A percentile compares a stretch with the other conserved stretches of the same genome.
Evolutionary conservation across 2,113 vertebrate species (phyloP).

Genomic region (Platanista minor): DNA sequence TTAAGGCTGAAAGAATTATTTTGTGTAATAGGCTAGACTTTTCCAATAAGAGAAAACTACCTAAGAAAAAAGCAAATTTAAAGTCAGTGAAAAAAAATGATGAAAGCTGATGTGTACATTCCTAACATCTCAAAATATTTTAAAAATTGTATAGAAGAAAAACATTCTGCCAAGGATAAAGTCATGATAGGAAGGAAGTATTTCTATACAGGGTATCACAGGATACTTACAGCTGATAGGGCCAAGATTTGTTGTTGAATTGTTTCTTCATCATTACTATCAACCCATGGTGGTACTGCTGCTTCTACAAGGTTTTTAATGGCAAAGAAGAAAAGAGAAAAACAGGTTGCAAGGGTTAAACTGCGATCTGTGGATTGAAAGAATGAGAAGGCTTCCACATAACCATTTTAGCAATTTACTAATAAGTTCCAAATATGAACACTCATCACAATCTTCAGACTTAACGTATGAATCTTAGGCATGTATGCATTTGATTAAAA

Average conservation of each 20-base stretch:
- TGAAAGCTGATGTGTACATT: background rate
- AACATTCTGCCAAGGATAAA: constrained; percentile 4
- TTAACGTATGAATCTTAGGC: background rate
- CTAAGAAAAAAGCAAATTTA: background rate
- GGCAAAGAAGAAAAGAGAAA: constrained; percentile 14
- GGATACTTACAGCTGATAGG: constrained; percentile 92
- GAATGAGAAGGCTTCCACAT: background rate
- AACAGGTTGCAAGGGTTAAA: background rate
- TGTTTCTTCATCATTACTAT: constrained; percentile 96
- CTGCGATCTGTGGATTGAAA: background rate
- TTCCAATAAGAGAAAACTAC: background rate
- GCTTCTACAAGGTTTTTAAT: constrained; percentile 81
- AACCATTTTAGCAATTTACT: background rate
- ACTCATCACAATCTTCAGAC: background rate
- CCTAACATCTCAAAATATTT: background rate
- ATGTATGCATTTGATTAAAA: background rate
- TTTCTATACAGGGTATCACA: background rate
- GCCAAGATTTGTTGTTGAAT: constrained; percentile 98
- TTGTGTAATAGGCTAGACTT: background rate
- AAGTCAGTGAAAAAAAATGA: background rate
- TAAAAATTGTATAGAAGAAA: background rate
- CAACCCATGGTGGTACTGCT: constrained; percentile 96
- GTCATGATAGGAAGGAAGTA: background rate
- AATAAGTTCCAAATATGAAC: background rate
- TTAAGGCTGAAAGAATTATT: constrained; percentile 27